A percentile compares a stretch with the other conserved stretches of the same genome.
Evolutionary conservation across 2,113 vertebrate species (phyloP).

Genomic region (Pionites leucogaster): DNA sequence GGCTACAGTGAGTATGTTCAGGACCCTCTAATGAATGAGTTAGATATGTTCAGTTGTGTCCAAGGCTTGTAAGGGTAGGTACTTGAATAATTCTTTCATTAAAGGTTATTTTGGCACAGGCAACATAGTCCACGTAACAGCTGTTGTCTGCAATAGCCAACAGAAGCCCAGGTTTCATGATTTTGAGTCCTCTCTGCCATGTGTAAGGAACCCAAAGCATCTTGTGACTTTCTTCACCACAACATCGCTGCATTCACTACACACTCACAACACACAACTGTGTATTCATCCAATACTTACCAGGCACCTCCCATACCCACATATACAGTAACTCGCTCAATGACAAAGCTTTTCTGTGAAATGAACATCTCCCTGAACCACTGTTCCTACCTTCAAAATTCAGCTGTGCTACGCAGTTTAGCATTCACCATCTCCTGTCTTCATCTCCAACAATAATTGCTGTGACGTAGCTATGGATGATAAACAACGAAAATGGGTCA

Average conservation of each 20-base stretch:
- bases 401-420: not conserved
- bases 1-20: not conserved
- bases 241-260: not conserved
- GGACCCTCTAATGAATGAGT: not conserved
- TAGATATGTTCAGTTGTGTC: not conserved
- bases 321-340: fast-evolving
- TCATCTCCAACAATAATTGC: not conserved
- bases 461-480: not conserved
- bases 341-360: not conserved
- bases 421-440: not conserved
- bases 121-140: fast-evolving
- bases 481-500: conserved; percentile 4
- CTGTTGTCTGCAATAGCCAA: not conserved
- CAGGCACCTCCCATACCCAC: not conserved
- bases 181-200: not conserved
- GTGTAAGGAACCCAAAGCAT: not conserved
- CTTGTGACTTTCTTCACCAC: not conserved
- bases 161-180: not conserved
- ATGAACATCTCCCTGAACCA: not conserved
- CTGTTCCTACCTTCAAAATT: not conserved
- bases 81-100: not conserved
- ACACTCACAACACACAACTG: not conserved
- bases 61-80: not conserved
- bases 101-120: not conserved
- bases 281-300: not conserved